A percentile compares a stretch with the other conserved stretches of the same genome.
phyloP scores from a whole-genome alignment of 2,113 vertebrate genomes.

The Anolis carolinensis region DNA sequence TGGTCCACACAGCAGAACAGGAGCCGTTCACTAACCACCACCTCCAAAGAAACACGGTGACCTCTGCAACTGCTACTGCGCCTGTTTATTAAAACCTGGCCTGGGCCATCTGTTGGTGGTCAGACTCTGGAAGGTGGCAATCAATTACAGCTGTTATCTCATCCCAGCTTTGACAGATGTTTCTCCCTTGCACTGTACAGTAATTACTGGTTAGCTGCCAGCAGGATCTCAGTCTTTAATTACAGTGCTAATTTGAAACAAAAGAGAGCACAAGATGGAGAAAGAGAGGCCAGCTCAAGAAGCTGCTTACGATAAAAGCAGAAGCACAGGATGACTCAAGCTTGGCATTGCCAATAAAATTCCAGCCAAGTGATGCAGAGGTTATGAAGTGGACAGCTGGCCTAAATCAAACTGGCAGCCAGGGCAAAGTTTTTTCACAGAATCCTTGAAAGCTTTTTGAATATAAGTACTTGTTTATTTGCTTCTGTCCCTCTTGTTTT shows the following conservation, averaged over 20 bases:
- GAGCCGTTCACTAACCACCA: conserved; percentile 31
- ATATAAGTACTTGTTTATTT: background rate
- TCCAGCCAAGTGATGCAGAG: too few relatives aligned
- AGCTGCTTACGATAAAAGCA: conserved; percentile 48
- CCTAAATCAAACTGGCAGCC: conserved; percentile 15
- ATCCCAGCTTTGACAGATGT: conserved; percentile 73
- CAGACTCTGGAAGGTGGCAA: conserved; percentile 69
- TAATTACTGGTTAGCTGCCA: conserved; percentile 75
- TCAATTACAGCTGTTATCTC: conserved; percentile 78
- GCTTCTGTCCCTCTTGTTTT: background rate
- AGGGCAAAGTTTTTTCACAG: background rate
- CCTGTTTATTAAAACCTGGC: conserved; percentile 39
- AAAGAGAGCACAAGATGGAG: conserved; percentile 57
- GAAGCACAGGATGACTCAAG: background rate
- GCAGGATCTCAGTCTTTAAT: conserved; percentile 75
- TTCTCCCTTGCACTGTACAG: conserved; percentile 71
- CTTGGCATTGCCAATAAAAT: conserved; percentile 37
- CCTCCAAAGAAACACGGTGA: background rate
- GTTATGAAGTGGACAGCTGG: conserved; percentile 6
- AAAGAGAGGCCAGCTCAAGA: conserved; percentile 48
- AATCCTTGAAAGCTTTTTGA: background rate
- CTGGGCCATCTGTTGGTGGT: conserved; percentile 73
- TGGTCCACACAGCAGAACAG: conserved; percentile 19
- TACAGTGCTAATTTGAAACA: conserved; percentile 72
- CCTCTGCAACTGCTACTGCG: conserved; percentile 13